These are phyloP conservation scores for Cerastis rubricosa DNA, from an alignment of 2,888 invertebrate genomes.

Conservation along the genomic window DNA sequence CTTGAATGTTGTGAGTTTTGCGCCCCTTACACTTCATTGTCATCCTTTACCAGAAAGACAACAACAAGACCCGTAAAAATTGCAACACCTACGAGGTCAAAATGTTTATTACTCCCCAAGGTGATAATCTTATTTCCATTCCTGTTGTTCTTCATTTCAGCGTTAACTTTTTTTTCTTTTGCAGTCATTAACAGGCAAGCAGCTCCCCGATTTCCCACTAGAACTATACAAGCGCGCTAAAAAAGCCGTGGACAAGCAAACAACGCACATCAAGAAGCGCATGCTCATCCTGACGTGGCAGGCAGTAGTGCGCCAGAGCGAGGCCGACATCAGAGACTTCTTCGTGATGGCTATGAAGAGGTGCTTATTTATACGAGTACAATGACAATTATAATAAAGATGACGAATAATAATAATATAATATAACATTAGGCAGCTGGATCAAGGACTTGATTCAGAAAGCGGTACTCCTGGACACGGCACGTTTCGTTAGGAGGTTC, in stretches of 20 bases:
- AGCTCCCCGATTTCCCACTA: slow-evolving; percentile 81
- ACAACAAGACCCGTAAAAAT: too few species aligned
- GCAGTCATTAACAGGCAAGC: slow-evolving; percentile 78
- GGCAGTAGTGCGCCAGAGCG: slow-evolving; percentile 83
- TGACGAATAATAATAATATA: too few species aligned
- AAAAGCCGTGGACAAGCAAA: slow-evolving; percentile 79
- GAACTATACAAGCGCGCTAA: slow-evolving; percentile 80
- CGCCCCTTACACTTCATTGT: not conserved
- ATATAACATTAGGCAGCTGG: too few species aligned
- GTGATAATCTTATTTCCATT: not conserved
- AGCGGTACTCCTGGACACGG: too few species aligned
- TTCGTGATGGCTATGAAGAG: slow-evolving; percentile 92
- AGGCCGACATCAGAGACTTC: slow-evolving; percentile 91
- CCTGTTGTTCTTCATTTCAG: not conserved
- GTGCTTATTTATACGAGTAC: slow-evolving; percentile 58
- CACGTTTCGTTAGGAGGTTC: too few species aligned
- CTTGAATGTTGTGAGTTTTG: slow-evolving; percentile 83
- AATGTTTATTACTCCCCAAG: not conserved
- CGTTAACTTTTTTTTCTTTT: not conserved
- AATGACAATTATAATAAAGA: too few species aligned
- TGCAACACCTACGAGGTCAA: not conserved
- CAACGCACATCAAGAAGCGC: slow-evolving; percentile 80
- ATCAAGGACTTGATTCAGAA: too few species aligned
- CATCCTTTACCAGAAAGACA: not conserved
- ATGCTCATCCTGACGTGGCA: slow-evolving; percentile 83